Base-by-base conservation (phyloP, 2,113 vertebrate genomes). In the Plestiodon gilberti region DNA sequence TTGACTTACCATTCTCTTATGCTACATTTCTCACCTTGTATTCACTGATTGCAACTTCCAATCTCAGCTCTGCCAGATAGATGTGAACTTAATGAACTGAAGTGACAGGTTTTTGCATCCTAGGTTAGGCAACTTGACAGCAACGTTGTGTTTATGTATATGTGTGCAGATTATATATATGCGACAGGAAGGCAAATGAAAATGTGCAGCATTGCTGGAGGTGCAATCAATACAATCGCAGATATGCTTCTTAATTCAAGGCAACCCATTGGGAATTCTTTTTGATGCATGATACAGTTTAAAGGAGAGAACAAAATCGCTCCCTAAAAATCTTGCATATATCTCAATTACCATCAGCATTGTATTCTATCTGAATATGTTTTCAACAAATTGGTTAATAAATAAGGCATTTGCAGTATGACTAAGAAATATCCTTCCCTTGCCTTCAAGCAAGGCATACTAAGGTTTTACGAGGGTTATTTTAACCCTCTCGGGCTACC, bases 81-180 rank as follows among this genome's bases (percentile, higher is more conserved):
- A 93, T 91, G 87, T 93, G 89, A 96, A 95, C 76, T 91, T 93
- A 92, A 65, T 91, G 89, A 93, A 94, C 89, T 87, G 69, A 91
- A 93, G 38, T 84, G 81, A 69, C 69, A 91, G 78, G 6, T 75
- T 87, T 92, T 84, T 94, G 76, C 65, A 87, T 90, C 84, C 84
- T 83, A 91, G 30, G 48, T 92, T 93, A 80, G 64, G 70, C 83
- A 93, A 89, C 23, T 23, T 75, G 40, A 74, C 33, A 87, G 85
- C 78, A 74, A 81, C 64, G 81, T 10, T 90, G 75, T 82, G 57
- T 71, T 87, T 81, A 78, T 61, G 1, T 65, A 6, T 89, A 78
- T 86, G 17, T 55, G 33, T 85, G 15, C 18, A 91, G 25, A 83
- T 73, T 83, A 83, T 43, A 91, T 57, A 40, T 82, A 85, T 71